Conservation (phyloP, 2,797 vertebrate species). For the Sebastes miniatus region DNA sequence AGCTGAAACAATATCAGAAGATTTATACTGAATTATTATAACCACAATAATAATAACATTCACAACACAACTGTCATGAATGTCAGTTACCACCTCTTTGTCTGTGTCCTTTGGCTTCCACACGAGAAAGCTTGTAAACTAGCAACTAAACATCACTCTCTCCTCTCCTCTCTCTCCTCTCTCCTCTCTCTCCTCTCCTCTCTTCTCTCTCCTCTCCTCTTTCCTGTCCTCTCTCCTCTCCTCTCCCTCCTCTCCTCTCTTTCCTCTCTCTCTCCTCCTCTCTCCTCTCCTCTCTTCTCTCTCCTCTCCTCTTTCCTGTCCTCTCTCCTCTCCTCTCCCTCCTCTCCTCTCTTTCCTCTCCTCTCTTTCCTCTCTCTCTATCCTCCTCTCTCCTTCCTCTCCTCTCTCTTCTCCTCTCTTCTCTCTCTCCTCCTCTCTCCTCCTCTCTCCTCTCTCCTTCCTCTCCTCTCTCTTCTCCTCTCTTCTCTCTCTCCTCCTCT, state of each 20-base stretch:
- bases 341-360: accelerated
- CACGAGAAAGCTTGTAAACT: neutral
- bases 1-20: neutral
- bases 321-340: accelerated
- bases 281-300: accelerated
- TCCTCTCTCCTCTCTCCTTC: no score
- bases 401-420: no score
- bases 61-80: neutral
- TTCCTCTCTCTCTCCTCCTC: no score
- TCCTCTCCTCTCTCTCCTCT: accelerated
- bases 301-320: accelerated
- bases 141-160: neutral
- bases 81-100: neutral
- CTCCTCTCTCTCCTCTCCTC: accelerated
- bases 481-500: accelerated
- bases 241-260: accelerated
- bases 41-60: neutral
- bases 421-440: accelerated
- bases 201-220: accelerated
- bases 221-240: no score
- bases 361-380: no score
- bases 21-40: neutral
- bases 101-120: neutral
- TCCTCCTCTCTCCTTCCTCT: accelerated
- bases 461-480: no score